Percentiles rank a stretch among this genome's conserved stretches.
phyloP scores from a whole-genome alignment of 2,113 vertebrate genomes.

The Lagopus muta region DNA sequence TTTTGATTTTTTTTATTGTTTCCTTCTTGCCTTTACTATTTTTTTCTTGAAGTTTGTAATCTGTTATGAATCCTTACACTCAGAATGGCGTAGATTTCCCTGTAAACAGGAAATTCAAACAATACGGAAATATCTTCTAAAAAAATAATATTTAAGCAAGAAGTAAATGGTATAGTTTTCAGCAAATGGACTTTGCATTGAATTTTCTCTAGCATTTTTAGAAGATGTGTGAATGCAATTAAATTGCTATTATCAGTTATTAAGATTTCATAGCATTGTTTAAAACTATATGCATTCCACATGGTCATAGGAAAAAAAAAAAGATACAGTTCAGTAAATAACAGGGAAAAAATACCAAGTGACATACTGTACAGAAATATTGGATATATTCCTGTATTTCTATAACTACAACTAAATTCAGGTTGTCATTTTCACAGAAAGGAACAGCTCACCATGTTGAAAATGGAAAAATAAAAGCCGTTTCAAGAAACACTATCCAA shows the following conservation, averaged over 20 bases:
- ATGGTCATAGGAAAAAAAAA: background rate
- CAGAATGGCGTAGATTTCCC: background rate
- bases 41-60: background rate
- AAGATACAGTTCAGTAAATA: background rate
- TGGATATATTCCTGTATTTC: background rate
- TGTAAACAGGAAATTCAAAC: background rate
- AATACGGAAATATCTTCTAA: background rate
- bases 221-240: background rate
- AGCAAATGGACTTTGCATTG: background rate
- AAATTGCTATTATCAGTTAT: background rate
- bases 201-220: background rate
- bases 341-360: background rate
- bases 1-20: background rate
- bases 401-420: background rate
- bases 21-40: background rate
- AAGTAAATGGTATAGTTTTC: background rate
- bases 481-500: fast-evolving
- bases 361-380: background rate
- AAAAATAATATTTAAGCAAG: background rate
- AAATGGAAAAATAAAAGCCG: background rate
- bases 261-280: background rate
- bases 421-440: background rate
- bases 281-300: background rate
- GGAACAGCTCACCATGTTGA: background rate
- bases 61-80: background rate